phyloP scores from a whole-genome alignment of 2,888 invertebrate species.

The Cyclophora punctaria region DNA sequence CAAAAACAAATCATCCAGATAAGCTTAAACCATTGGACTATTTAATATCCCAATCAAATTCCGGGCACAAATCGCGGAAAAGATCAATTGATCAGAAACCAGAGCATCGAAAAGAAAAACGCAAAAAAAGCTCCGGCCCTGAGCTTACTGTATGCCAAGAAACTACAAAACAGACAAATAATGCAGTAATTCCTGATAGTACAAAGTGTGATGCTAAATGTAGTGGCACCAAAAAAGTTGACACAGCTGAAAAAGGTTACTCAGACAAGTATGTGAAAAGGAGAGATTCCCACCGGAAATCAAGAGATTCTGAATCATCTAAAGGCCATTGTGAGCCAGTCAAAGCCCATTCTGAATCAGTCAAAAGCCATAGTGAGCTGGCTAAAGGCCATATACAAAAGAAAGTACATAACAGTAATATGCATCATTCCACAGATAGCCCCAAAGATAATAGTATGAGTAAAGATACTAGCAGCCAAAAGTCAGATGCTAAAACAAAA shows the following conservation, averaged over 20 bases:
- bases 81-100: slow-evolving; percentile 58
- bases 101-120: slow-evolving; percentile 66
- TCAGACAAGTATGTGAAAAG: slow-evolving; percentile 62
- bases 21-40: too few species aligned
- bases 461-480: slow-evolving; percentile 26
- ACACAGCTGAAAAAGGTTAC: slow-evolving; percentile 37
- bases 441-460: slow-evolving; percentile 36
- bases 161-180: slow-evolving; percentile 23
- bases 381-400: slow-evolving; percentile 4
- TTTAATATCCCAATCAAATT: slow-evolving; percentile 21
- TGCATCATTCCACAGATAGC: slow-evolving; percentile 45
- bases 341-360: too few species aligned
- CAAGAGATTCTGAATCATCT: slow-evolving; percentile 26
- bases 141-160: slow-evolving; percentile 28
- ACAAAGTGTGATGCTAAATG: too few species aligned
- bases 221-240: slow-evolving; percentile 11
- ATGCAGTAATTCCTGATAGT: too few species aligned
- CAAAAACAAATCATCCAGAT: too few species aligned
- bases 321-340: neutral
- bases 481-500: slow-evolving; percentile 45
- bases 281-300: slow-evolving; percentile 44
- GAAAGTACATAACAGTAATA: slow-evolving; percentile 21
- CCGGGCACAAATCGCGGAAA: slow-evolving; percentile 44
- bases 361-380: slow-evolving; percentile 2
- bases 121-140: slow-evolving; percentile 48